Conservation (phyloP, 2,888 invertebrate species). For the Xanthorhoe spadicearia region DNA sequence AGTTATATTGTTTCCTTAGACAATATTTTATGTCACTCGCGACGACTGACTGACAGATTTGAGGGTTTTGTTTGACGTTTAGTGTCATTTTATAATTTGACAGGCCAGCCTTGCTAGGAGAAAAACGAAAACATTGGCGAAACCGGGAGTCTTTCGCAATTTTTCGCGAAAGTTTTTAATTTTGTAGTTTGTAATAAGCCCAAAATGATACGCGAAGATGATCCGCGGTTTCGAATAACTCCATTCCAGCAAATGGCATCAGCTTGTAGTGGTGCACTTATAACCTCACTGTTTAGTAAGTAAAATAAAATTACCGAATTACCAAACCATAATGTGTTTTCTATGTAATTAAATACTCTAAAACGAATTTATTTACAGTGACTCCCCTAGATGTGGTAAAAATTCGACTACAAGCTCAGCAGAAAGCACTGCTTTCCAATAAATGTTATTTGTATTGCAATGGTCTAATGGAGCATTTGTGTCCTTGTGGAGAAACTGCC, state of each 20-base stretch:
- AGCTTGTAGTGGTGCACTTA: constrained; percentile 93
- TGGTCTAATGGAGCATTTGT: constrained; percentile 99
- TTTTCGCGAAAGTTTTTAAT: constrained; percentile 25
- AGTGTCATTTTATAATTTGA: constrained; percentile 12
- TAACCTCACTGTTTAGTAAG: constrained; percentile 95
- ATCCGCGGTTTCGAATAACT: constrained; percentile 90
- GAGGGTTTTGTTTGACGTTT: too few species aligned
- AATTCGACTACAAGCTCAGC: constrained; percentile 97
- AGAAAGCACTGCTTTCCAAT: constrained; percentile 91
- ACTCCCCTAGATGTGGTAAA: constrained; percentile 99
- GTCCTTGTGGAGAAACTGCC: constrained; percentile 88
- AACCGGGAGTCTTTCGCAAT: constrained; percentile 33
- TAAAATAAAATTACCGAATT: constrained; percentile 33
- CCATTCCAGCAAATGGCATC: constrained; percentile 93
- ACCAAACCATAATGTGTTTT: background rate
- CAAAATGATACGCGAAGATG: constrained; percentile 86
- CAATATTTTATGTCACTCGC: too few species aligned
- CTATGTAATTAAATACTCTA: background rate
- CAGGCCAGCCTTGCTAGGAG: background rate
- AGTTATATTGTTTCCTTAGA: too few species aligned
- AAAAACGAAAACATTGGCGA: constrained; percentile 37
- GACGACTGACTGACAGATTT: too few species aligned
- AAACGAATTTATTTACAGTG: constrained; percentile 85
- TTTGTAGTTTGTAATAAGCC: constrained; percentile 21
- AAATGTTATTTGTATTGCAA: constrained; percentile 98